Conservation (phyloP, 2,888 invertebrate genomes). For the Muscina levida region DNA sequence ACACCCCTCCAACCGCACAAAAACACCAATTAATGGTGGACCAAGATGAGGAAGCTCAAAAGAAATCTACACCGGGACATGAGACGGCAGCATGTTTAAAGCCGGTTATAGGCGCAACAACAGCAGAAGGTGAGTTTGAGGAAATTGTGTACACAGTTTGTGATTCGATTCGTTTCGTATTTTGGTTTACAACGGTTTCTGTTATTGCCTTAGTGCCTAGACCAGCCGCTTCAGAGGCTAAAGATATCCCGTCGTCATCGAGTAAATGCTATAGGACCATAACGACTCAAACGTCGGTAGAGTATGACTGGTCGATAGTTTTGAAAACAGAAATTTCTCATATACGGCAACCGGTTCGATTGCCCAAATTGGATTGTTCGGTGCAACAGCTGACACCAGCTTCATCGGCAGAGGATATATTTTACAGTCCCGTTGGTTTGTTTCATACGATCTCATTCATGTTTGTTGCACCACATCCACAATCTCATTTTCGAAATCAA, state of each 20-base stretch:
- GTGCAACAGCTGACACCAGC: slow-evolving; percentile 63
- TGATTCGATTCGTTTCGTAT: no score
- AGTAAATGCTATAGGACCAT: slow-evolving; percentile 52
- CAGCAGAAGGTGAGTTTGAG: slow-evolving; percentile 70
- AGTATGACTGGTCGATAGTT: slow-evolving; percentile 60
- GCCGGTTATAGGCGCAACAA: slow-evolving; percentile 55
- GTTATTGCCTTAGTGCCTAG: no score
- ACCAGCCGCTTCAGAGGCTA: no score
- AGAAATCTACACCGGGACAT: slow-evolving; percentile 69
- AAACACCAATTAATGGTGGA: slow-evolving; percentile 5
- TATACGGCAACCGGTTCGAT: background rate
- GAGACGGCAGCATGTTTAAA: slow-evolving; percentile 67
- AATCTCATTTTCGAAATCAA: no score
- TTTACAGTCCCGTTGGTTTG: slow-evolving; percentile 79
- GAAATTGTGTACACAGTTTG: background rate
- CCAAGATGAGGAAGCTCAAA: slow-evolving; percentile 49
- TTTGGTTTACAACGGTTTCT: slow-evolving; percentile 75
- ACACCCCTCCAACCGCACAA: background rate
- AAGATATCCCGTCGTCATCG: slow-evolving; percentile 15
- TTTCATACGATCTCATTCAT: slow-evolving; percentile 58
- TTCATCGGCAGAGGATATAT: slow-evolving; percentile 76
- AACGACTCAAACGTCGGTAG: slow-evolving; percentile 57
- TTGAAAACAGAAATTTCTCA: slow-evolving; percentile 60
- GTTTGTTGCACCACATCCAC: no score
- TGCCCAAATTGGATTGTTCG: background rate